Base-by-base conservation (phyloP, 2,888 invertebrate genomes). In the Gymnoscelis rufifasciata region DNA sequence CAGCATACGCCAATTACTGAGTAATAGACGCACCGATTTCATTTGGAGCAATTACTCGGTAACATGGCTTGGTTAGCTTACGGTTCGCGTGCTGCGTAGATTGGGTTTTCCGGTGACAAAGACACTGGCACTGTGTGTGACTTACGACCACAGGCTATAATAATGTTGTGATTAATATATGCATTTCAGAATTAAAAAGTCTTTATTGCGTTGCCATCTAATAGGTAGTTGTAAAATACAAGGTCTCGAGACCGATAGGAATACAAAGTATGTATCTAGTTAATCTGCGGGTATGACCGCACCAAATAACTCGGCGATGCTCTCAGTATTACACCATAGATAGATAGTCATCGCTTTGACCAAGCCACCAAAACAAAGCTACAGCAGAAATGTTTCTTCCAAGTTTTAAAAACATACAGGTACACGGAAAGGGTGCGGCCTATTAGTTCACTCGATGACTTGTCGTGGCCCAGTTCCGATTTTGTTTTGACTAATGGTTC, bases 51-150 rank as follows among this genome's bases (percentile, higher is more conserved):
- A 52, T 47, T 47, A 42, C 11, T 41, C 43, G 12, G 37, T 49
- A 24, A 47, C 38, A 24, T 40, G 36, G 27, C 13, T 40, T 33
- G 43, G 19, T 19, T 19, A 19, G 19, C 39, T 48, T 45, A 42
- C 42, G 40, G 47, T 51, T 52, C 51, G 51, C 47, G 51, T 50
- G 51, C 39, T 39, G 31, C 38, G 31, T 27, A 42, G 43, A 55
- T 57, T 55, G 57, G 55, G 41, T 53, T 57, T 57, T 51, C 57
- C 54, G 51, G 50, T 53, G 51, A 52, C 55, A 49, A 37, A 47
- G 50, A 28, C 49, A 28, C 15, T 26, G 41, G 14, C 36, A 23
- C 36, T 6, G 39, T 31, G 43, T 7, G 39, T 31, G 43, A 37
- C 37, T 39, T 36, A 26, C 36, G 35, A n/a, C 26, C 31, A 19